Conservation (phyloP, 2,113 vertebrate species). For the Toxotes jaculatrix region DNA sequence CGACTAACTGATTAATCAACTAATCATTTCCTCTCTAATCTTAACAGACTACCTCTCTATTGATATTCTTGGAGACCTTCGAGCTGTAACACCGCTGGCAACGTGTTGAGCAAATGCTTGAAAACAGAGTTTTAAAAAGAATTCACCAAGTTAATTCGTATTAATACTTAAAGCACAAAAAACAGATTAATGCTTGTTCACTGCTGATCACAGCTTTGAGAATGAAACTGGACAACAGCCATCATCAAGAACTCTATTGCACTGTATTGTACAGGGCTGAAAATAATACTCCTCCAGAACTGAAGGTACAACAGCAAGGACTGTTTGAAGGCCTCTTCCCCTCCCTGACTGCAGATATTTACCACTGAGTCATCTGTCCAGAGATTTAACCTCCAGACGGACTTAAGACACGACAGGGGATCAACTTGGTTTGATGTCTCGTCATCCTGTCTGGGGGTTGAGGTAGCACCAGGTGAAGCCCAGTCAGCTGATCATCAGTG, state of each 20-base stretch:
- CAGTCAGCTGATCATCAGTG: constrained; percentile 21
- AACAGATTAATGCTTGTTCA: neutral
- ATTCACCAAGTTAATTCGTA: neutral
- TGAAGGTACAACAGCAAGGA: neutral
- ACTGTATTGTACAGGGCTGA: neutral
- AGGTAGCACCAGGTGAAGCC: neutral
- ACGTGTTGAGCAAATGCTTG: neutral
- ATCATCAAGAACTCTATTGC: neutral
- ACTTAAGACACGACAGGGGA: neutral
- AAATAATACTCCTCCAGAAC: neutral
- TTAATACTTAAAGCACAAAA: constrained; percentile 5
- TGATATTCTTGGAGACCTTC: neutral
- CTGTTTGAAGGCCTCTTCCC: neutral
- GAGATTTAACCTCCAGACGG: neutral
- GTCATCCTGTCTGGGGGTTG: neutral
- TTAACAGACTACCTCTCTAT: neutral
- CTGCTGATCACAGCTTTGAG: neutral
- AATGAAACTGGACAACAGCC: neutral
- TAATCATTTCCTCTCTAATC: neutral
- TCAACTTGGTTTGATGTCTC: neutral
- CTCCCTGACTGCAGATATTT: constrained; percentile 2
- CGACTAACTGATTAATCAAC: neutral
- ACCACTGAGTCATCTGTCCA: neutral
- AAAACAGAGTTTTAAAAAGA: neutral
- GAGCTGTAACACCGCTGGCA: neutral